Percentiles rank a stretch among this genome's conserved stretches.
These are phyloP conservation scores for Venturia canescens DNA, from an alignment of 1,140 invertebrate species.

Conservation along the genomic window DNA sequence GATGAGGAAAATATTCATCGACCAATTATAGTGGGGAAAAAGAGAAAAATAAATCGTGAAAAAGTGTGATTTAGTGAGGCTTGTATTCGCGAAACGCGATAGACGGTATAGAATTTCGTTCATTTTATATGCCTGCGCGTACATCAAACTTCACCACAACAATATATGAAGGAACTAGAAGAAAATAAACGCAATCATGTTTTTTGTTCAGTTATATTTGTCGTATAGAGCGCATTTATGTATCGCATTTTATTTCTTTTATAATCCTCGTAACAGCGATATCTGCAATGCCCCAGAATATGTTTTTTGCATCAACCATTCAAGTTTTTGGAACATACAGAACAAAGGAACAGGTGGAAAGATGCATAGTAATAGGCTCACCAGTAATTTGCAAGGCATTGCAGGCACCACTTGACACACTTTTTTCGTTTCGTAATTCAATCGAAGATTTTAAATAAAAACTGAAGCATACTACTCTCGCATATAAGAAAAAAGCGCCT, in stretches of 20 bases:
- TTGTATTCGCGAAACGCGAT: slow-evolving; percentile 23
- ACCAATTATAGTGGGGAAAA: not conserved
- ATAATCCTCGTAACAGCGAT: slow-evolving; percentile 52
- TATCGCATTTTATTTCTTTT: slow-evolving; percentile 65
- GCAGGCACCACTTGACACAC: not conserved
- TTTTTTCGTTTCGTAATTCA: not conserved
- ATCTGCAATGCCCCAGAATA: slow-evolving; percentile 14
- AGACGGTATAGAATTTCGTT: slow-evolving; percentile 32
- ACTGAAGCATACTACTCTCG: slow-evolving; percentile 45
- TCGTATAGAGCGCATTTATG: slow-evolving; percentile 65
- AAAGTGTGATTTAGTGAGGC: slow-evolving; percentile 10
- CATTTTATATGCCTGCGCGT: not conserved
- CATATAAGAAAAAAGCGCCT: slow-evolving; percentile 60
- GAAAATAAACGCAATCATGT: not conserved
- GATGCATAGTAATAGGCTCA: too few relatives aligned
- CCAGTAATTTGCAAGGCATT: not conserved
- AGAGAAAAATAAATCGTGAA: slow-evolving; percentile 25
- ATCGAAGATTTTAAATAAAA: not conserved
- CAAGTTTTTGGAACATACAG: not conserved
- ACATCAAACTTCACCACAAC: not conserved
- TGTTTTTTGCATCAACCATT: not conserved
- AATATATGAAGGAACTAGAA: not conserved
- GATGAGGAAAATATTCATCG: slow-evolving; percentile 1
- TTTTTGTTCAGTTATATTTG: slow-evolving; percentile 68
- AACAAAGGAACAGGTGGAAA: not conserved